phyloP scores from a whole-genome alignment of 2,888 invertebrate species.

The Trichopria drosophilae region DNA sequence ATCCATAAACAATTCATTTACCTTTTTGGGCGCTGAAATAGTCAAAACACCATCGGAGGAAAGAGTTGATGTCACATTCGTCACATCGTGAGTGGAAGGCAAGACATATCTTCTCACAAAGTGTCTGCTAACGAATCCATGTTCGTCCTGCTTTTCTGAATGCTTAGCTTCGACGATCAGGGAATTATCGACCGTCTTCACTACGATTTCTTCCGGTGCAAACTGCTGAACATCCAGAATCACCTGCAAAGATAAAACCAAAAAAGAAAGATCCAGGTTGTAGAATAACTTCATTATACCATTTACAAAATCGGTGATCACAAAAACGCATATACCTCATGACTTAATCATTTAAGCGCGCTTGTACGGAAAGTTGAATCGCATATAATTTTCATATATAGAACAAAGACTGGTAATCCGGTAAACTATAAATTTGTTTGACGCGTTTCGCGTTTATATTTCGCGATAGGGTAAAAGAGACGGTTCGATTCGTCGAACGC shows the following conservation, averaged over 20 bases:
- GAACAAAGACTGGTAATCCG: no score
- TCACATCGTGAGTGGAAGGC: conserved; percentile 58
- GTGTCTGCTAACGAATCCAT: conserved; percentile 60
- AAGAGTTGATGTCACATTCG: conserved; percentile 57
- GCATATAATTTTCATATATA: no score
- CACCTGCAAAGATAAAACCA: conserved; percentile 43
- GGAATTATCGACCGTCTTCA: conserved; percentile 58
- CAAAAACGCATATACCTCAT: no score
- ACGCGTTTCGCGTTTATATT: no score
- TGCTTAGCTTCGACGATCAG: conserved; percentile 61
- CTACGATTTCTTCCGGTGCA: conserved; percentile 60
- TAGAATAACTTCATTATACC: conserved; percentile 13
- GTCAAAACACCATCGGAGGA: conserved; percentile 60
- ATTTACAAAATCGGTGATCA: no score
- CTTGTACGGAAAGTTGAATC: no score
- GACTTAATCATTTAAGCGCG: no score
- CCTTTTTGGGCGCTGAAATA: conserved; percentile 59
- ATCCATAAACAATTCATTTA: conserved; percentile 31
- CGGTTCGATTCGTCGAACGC: background rate
- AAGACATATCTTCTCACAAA: conserved; percentile 60
- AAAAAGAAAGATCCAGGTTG: conserved; percentile 24
- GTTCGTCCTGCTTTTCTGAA: conserved; percentile 60
- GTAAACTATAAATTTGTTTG: no score
- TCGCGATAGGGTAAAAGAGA: no score
- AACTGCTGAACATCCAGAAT: conserved; percentile 60